These are phyloP conservation scores for Falco naumanni DNA, from an alignment of 2,797 vertebrate genomes.

Conservation along the genomic window DNA sequence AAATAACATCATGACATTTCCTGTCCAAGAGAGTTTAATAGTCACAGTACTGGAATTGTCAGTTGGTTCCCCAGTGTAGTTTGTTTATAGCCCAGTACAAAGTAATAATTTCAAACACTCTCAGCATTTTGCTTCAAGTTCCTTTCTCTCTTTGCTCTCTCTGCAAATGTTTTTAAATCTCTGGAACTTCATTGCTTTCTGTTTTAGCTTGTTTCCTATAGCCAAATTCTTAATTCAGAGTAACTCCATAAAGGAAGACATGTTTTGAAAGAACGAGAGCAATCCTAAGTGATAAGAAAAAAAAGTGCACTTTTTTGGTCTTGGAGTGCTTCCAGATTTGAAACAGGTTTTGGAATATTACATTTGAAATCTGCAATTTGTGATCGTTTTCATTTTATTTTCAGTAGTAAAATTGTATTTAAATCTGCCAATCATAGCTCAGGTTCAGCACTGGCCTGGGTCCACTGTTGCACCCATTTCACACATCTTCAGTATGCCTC, in stretches of 20 bases:
- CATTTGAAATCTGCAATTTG: not conserved
- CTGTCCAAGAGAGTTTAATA: not conserved
- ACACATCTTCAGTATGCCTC: not conserved
- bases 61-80: not conserved
- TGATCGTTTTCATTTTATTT: not conserved
- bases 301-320: not conserved
- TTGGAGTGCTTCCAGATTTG: not conserved
- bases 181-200: not conserved
- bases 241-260: not conserved
- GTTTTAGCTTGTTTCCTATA: not conserved
- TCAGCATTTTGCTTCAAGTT: not conserved
- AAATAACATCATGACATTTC: not conserved
- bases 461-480: not conserved
- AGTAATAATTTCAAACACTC: not conserved
- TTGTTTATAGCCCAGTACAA: not conserved
- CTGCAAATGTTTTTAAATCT: not conserved
- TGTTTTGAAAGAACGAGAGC: conserved; percentile 16
- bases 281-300: not conserved
- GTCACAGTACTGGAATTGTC: not conserved
- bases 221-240: conserved; percentile 2
- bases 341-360: conserved; percentile 24
- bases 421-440: not conserved
- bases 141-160: not conserved
- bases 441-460: not conserved
- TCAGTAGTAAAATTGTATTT: not conserved